A percentile compares a stretch with the other conserved stretches of the same genome.
These are phyloP conservation scores for Sphaerodactylus townsendi DNA, from an alignment of 2,113 vertebrate genomes.

Conservation along the genomic window DNA sequence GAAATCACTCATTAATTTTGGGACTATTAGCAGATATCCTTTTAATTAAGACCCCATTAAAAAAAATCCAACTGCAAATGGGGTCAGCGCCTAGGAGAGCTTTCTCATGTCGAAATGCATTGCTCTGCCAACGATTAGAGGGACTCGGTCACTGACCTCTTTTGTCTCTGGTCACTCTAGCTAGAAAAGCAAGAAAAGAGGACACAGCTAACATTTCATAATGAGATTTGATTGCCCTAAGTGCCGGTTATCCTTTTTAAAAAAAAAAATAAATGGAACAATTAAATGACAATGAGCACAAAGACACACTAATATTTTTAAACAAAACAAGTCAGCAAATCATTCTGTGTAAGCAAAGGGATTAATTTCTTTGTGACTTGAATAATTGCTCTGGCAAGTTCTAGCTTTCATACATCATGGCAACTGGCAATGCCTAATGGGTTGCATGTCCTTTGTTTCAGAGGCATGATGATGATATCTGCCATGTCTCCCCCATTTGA, in stretches of 20 bases:
- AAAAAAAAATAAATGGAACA: not conserved
- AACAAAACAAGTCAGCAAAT: constrained; percentile 26
- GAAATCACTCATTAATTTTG: too few relatives aligned
- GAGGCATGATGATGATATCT: not conserved
- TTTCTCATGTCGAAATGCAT: too few relatives aligned
- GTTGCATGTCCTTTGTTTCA: not conserved
- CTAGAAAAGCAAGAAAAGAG: too few relatives aligned
- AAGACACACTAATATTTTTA: constrained; percentile 15
- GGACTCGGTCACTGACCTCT: too few relatives aligned
- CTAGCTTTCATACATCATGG: constrained; percentile 3
- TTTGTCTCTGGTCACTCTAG: too few relatives aligned
- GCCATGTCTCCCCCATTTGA: constrained; percentile 13
- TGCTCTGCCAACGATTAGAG: too few relatives aligned
- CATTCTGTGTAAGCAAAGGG: not conserved
- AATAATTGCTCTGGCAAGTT: not conserved
- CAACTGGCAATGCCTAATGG: not conserved
- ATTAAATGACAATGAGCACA: not conserved
- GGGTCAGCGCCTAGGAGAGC: too few relatives aligned
- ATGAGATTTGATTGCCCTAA: not conserved
- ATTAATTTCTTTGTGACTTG: constrained; percentile 4
- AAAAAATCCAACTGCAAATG: too few relatives aligned
- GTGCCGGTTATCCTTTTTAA: not conserved
- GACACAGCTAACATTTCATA: too few relatives aligned
- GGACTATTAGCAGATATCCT: too few relatives aligned
- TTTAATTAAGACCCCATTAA: too few relatives aligned